Base-by-base conservation (phyloP, 2,888 invertebrate genomes). In the Cylindroiulus punctatus region DNA sequence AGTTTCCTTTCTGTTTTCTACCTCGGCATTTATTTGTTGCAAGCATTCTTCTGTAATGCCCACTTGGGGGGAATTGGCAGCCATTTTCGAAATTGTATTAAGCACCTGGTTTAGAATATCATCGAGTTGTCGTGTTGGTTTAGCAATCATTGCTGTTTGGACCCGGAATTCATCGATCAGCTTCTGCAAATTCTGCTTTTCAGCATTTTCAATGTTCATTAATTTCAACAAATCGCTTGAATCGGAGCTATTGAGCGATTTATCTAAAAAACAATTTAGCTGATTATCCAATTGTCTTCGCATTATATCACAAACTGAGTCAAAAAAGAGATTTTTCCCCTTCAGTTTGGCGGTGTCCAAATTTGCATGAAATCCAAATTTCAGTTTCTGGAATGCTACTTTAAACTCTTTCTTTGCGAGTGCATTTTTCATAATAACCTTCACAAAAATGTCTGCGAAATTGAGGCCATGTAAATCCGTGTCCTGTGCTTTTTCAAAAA, bases 161-260 rank as follows among this genome's bases (percentile, higher is more conserved):
- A 14, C 14, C 10, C 26, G 12, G 30, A 76, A 76, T 17, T 76
- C 14, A 26, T 76, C 14, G 14, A 76, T 7, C 1, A 76, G 14
- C 5, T 76, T 76, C 30, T 76, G 76, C 12, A 76, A 30, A 76
- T 76, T 22, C 12, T 76, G 76, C 76, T 30, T 76, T 76, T 76
- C 26, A 0, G 12, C 22, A 30, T 76, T 30, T 14, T 76, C 3
- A 76, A 76, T 14, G 10, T 76, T 76, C 76, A 76, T 76, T 14
- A 76, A 76, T 26, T 4, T 14, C 30, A 14, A 3, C 14, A 76
- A 76, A 2, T 76, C 76, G 2, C 30, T 76, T 4, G 30, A 76
- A 30, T 76, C 76, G 2, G 76, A 30, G 5, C 14, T 14, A 26
- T 14, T 12, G 14, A 76, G 76, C 12, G 1, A 76, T 26, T 76